phyloP scores from a whole-genome alignment of 2,113 vertebrate genomes.

The Nicator chloris region DNA sequence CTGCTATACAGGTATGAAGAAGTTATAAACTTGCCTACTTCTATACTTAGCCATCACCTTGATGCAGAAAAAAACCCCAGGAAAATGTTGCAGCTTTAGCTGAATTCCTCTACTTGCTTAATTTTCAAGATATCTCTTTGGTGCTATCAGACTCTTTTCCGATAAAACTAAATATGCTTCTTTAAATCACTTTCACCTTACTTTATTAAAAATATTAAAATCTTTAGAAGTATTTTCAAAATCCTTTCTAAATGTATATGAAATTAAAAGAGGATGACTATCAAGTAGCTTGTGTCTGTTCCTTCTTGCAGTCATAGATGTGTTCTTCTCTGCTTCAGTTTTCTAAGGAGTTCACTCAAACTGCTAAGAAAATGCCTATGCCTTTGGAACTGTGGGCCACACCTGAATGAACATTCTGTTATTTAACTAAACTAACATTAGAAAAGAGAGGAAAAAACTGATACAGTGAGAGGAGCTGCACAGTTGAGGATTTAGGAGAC shows the following conservation, averaged over 20 bases:
- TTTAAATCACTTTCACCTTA: neutral
- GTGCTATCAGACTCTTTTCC: neutral
- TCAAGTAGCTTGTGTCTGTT: neutral
- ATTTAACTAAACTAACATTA: neutral
- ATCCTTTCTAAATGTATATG: neutral
- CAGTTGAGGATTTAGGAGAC: neutral
- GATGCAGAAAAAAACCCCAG: rapidly evolving
- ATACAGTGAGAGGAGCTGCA: neutral
- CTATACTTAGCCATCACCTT: neutral
- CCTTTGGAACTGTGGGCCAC: neutral
- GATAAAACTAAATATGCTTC: neutral
- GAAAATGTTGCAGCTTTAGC: neutral
- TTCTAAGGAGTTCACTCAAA: neutral
- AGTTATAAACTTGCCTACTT: neutral
- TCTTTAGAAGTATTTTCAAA: neutral
- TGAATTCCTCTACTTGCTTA: neutral
- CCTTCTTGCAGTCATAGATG: neutral
- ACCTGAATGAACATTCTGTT: neutral
- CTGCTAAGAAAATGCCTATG: neutral
- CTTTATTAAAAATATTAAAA: neutral
- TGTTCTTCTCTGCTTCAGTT: neutral
- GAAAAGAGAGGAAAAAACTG: neutral
- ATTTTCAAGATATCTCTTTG: neutral
- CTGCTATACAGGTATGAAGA: neutral
- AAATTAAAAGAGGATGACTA: neutral